phyloP scores from a whole-genome alignment of 2,797 vertebrate genomes.

The Pipistrellus kuhlii region DNA sequence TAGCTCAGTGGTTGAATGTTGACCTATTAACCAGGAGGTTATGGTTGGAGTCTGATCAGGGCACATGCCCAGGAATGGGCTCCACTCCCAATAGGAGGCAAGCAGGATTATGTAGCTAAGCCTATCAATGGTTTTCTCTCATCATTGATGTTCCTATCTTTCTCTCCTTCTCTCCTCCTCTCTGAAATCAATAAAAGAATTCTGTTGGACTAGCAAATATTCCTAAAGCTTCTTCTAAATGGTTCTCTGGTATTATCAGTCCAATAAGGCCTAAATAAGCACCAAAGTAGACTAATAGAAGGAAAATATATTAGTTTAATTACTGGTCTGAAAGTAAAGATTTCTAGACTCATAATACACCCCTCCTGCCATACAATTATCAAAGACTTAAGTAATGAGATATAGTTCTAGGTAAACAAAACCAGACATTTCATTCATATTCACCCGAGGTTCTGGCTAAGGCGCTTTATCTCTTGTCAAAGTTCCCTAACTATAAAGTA shows the following conservation, averaged over 20 bases:
- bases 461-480: neutral
- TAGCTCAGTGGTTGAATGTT: too few relatives aligned
- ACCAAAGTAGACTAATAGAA: neutral
- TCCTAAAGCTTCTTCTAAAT: constrained; percentile 2
- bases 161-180: too few relatives aligned
- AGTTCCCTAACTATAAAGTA: constrained; percentile 47
- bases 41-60: too few relatives aligned
- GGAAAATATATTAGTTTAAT: constrained; percentile 5
- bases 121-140: too few relatives aligned
- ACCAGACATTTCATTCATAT: neutral
- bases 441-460: neutral
- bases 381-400: constrained; percentile 4
- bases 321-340: neutral
- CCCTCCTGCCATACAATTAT: neutral
- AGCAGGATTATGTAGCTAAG: too few relatives aligned
- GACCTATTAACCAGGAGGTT: too few relatives aligned
- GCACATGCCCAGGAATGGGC: too few relatives aligned
- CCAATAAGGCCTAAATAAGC: neutral
- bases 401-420: neutral
- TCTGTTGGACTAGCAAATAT: neutral
- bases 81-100: too few relatives aligned
- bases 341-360: neutral
- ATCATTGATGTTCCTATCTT: too few relatives aligned
- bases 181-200: neutral
- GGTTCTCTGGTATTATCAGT: neutral